Conservation (phyloP, 2,888 invertebrate genomes). For the Cynaeus angustus region DNA sequence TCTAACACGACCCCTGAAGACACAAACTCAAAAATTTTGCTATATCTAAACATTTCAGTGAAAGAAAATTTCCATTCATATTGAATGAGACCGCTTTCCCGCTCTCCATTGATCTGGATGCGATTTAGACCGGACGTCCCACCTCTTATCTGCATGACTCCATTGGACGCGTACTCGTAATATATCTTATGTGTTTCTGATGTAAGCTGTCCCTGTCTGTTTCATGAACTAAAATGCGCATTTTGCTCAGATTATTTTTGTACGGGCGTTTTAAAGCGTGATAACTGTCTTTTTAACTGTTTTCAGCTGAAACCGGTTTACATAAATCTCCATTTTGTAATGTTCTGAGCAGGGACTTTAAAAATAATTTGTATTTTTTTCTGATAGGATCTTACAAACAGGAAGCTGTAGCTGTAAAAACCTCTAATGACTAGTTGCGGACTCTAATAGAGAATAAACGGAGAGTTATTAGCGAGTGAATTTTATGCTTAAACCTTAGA, state of each 20-base stretch:
- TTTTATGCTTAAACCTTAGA: no score
- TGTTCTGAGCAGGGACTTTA: slow-evolving; percentile 9
- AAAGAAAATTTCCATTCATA: slow-evolving; percentile 8
- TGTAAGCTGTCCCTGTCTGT: slow-evolving; percentile 19
- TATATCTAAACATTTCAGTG: no score
- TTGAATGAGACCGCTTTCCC: slow-evolving; percentile 12
- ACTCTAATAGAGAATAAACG: no score
- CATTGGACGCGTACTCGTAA: slow-evolving; percentile 13
- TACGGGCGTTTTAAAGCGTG: slow-evolving; percentile 35
- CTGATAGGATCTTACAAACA: slow-evolving; percentile 29
- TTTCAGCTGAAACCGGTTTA: slow-evolving; percentile 21
- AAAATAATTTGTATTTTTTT: slow-evolving; percentile 11
- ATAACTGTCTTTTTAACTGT: slow-evolving; percentile 44
- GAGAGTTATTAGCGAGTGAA: no score
- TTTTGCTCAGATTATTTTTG: slow-evolving; percentile 26
- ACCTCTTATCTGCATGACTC: slow-evolving; percentile 31
- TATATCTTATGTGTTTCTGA: slow-evolving; percentile 36
- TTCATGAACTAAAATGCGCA: slow-evolving; percentile 16
- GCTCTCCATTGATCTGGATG: slow-evolving; percentile 24
- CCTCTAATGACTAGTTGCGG: slow-evolving; percentile 28
- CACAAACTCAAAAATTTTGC: no score
- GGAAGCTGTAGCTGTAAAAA: slow-evolving; percentile 30
- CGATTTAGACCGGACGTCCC: slow-evolving; percentile 24
- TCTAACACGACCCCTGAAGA: background rate
- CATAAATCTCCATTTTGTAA: slow-evolving; percentile 22